Conservation (phyloP, 2,888 invertebrate genomes). For the Nymphalis c-album region DNA sequence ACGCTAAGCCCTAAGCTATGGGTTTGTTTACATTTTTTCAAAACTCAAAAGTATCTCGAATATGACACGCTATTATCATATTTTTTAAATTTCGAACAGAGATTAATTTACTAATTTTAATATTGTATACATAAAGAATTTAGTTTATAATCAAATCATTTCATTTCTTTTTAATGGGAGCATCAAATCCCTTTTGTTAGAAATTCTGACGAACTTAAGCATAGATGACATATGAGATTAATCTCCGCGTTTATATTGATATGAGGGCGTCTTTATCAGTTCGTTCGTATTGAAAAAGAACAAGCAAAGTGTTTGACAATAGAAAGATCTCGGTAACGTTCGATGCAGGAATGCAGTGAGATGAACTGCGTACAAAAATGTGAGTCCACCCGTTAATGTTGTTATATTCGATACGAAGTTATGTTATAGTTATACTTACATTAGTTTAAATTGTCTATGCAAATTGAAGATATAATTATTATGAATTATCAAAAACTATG, state of each 20-base stretch:
- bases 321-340: constrained; percentile 32
- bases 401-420: constrained; percentile 15
- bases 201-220: constrained; percentile 10
- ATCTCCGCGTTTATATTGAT: constrained; percentile 29
- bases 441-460: background rate
- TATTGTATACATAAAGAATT: background rate
- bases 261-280: constrained; percentile 40
- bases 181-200: background rate
- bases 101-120: background rate
- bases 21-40: background rate
- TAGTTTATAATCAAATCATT: constrained; percentile 2
- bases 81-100: background rate
- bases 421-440: background rate
- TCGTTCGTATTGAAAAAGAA: constrained; percentile 39
- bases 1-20: no score
- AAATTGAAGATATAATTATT: no score
- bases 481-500: no score
- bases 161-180: constrained; percentile 1
- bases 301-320: constrained; percentile 45
- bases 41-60: background rate
- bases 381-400: constrained; percentile 5
- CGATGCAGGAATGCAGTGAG: constrained; percentile 29
- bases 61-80: no score
- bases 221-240: constrained; percentile 18
- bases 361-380: constrained; percentile 14